Evolutionary conservation across 2,888 invertebrate genomes (phyloP), one percentile per base, ranked within the genome.

Genomic region (Microctonus brassicae): DNA sequence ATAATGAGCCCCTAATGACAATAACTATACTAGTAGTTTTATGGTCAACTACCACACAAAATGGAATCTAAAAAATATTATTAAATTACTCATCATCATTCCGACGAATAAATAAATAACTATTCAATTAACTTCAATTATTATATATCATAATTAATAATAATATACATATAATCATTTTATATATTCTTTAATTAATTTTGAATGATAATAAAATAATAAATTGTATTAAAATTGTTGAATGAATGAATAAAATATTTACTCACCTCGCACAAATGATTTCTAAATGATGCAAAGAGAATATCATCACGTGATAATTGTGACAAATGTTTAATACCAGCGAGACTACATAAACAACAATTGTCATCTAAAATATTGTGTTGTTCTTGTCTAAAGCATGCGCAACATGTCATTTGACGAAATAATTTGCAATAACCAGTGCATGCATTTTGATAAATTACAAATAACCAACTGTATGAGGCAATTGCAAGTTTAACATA

Each of bases 381-480:
- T 13, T 88, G 86, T 75, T 89, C 88, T 22, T 86, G 80, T 77
- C 89, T 89, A 80, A 92, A 92, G 83, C 94, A 94, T 57, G 90
- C 88, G 82, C 94, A 94, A 83, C 94, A 94, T 4, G 92, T 92
- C 79, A 93, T 88, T 82, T 92, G 91, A 7, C 90, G 89, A 34
- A 93, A 89, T 69, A 96, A 88, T 77, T 92, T 91, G 87, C 94
- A 95, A 76, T 93, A 89, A 2, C 95, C 95, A 0, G 93, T 93
- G 74, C 92, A 92, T 74, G 93, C 92, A 83, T 95, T 92, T 36
- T 92, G 90, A 84, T 94, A 95, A 82, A 96, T 88, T 73, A 94
- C 95, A 81, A 95, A 93, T 0, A 96, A 94, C 96, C 96, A 97
- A 0, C 97, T 95, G 84, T 97, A 97, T 7, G 94, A 93, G 5